Percentiles rank a stretch among this genome's conserved stretches.
These are phyloP conservation scores for Sminthurides bifidus DNA, from an alignment of 1,140 invertebrate genomes.

Conservation along the genomic window DNA sequence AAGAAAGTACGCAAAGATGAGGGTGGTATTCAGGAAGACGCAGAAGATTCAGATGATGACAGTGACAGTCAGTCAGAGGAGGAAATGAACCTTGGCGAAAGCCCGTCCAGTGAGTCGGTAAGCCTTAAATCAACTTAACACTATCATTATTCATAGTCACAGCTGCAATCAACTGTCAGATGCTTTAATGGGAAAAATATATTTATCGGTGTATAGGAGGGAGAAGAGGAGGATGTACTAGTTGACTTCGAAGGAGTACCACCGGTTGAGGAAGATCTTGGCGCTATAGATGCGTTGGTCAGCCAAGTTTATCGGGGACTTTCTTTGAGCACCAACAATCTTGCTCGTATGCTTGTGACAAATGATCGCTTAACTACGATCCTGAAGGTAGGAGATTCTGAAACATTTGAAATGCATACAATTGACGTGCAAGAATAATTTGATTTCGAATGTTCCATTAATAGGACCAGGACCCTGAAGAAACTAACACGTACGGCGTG, in stretches of 20 bases:
- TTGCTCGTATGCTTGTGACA: neutral
- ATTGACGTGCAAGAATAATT: neutral
- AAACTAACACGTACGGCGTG: neutral
- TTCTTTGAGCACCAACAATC: neutral
- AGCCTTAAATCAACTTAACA: no score
- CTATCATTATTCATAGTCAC: neutral
- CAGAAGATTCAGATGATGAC: neutral
- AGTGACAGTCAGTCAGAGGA: no score
- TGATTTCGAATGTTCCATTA: neutral
- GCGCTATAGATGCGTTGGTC: neutral
- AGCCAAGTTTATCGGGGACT: neutral
- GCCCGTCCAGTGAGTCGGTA: no score
- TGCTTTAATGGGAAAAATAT: neutral
- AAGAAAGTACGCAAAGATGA: no score
- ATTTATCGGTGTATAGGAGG: neutral
- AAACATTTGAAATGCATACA: no score
- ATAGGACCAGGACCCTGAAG: conserved; percentile 5
- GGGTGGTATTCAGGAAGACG: neutral
- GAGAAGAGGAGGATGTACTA: neutral
- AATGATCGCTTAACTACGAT: neutral
- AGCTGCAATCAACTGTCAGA: no score
- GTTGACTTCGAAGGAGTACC: conserved; percentile 6
- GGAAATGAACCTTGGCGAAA: no score
- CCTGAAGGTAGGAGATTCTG: neutral
- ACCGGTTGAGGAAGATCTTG: neutral